Conservation (phyloP, 2,113 vertebrate genomes). For the Labeo catla region DNA sequence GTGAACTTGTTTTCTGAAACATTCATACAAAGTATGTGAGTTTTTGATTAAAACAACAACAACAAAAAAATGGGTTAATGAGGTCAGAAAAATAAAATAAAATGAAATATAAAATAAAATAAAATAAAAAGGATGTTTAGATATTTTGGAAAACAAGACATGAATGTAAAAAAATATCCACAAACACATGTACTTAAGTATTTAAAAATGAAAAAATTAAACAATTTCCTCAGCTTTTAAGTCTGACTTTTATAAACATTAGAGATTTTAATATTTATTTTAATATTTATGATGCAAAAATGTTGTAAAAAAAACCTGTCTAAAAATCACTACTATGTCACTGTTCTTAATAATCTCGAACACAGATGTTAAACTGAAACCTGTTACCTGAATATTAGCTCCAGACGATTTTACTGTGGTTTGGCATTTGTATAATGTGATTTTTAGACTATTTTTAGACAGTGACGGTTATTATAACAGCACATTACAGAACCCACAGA, state of each 20-base stretch:
- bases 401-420: neutral
- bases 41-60: neutral
- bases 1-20: no score
- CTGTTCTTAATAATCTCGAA: neutral
- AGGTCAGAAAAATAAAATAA: neutral
- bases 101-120: no score
- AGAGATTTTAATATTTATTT: no score
- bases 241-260: neutral
- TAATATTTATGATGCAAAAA: neutral
- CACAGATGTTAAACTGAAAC: neutral
- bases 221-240: neutral
- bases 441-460: neutral
- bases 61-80: no score
- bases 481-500: no score
- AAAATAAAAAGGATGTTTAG: no score
- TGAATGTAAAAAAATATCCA: no score
- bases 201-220: neutral
- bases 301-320: neutral
- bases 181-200: no score
- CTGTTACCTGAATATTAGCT: neutral
- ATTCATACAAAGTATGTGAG: no score
- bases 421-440: neutral
- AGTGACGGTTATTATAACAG: neutral
- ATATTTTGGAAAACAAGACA: no score
- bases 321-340: neutral